A percentile compares a stretch with the other conserved stretches of the same genome.
phyloP scores from a whole-genome alignment of 2,888 invertebrate species.

The Hyposoter didymator region DNA sequence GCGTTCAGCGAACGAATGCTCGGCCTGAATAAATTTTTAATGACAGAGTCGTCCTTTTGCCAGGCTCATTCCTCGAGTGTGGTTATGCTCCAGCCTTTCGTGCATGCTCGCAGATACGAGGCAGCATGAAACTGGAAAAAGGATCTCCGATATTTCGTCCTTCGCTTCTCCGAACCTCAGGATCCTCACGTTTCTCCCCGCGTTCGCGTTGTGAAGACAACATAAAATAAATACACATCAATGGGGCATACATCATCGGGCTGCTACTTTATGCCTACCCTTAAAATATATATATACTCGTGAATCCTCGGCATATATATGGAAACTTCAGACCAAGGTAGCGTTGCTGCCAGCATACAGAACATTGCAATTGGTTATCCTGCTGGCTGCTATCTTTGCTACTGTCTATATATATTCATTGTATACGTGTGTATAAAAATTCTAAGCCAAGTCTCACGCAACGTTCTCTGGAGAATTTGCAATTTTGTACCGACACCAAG shows the following conservation, averaged over 20 bases:
- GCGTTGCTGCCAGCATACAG: conserved; percentile 64
- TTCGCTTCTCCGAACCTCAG: conserved; percentile 12
- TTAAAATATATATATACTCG: conserved; percentile 20
- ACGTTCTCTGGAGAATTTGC: conserved; percentile 72
- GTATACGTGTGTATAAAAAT: conserved; percentile 8
- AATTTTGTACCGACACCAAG: conserved; percentile 73
- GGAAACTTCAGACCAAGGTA: conserved; percentile 23
- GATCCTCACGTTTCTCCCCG: conserved; percentile 37
- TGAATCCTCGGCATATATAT: not conserved
- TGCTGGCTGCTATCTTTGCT: conserved; percentile 22
- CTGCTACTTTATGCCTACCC: conserved; percentile 68
- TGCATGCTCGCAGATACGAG: conserved; percentile 30
- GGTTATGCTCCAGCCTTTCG: conserved; percentile 22
- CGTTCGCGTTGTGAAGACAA: conserved; percentile 66
- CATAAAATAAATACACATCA: conserved; percentile 69
- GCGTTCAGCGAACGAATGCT: conserved; percentile 57
- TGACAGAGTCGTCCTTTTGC: conserved; percentile 44
- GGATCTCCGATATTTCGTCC: conserved; percentile 14
- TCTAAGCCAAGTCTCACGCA: conserved; percentile 45
- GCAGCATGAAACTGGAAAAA: conserved; percentile 31
- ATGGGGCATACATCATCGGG: conserved; percentile 67
- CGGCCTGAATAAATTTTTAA: conserved; percentile 64
- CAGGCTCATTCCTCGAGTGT: conserved; percentile 20
- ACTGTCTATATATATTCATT: conserved; percentile 1
- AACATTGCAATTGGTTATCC: conserved; percentile 74